Conservation (phyloP, 2,888 invertebrate species). For the Campaea margaritaria region DNA sequence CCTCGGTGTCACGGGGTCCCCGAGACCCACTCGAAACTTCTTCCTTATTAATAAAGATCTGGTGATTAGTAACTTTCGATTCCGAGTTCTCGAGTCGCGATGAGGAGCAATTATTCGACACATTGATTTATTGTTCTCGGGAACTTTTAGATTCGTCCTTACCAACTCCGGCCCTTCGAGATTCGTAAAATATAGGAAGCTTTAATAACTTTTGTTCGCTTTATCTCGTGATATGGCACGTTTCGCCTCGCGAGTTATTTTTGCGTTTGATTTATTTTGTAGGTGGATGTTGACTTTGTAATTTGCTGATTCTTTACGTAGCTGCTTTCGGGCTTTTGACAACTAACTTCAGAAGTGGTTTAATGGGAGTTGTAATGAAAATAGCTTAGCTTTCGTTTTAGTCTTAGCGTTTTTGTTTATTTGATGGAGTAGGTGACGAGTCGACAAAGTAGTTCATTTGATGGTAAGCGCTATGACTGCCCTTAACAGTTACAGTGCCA, state of each 20-base stretch:
- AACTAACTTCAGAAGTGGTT: no score
- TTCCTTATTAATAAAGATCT: slow-evolving; percentile 73
- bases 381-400: no score
- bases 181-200: slow-evolving; percentile 40
- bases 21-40: slow-evolving; percentile 39
- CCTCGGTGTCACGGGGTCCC: slow-evolving; percentile 20
- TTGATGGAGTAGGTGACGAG: no score
- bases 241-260: slow-evolving; percentile 41
- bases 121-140: slow-evolving; percentile 81
- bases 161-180: slow-evolving; percentile 58
- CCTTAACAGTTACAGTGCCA: no score
- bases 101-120: slow-evolving; percentile 79
- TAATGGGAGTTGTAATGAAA: no score
- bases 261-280: slow-evolving; percentile 30
- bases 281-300: slow-evolving; percentile 22
- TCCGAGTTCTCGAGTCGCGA: slow-evolving; percentile 60
- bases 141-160: slow-evolving; percentile 40
- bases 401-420: no score
- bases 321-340: not conserved
- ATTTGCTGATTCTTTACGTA: not conserved
- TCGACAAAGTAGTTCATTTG: no score
- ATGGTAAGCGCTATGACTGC: no score
- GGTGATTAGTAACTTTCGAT: slow-evolving; percentile 82
- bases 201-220: slow-evolving; percentile 63
- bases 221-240: slow-evolving; percentile 68